Conservation (phyloP, 2,113 vertebrate genomes). For the Sigmodon hispidus region DNA sequence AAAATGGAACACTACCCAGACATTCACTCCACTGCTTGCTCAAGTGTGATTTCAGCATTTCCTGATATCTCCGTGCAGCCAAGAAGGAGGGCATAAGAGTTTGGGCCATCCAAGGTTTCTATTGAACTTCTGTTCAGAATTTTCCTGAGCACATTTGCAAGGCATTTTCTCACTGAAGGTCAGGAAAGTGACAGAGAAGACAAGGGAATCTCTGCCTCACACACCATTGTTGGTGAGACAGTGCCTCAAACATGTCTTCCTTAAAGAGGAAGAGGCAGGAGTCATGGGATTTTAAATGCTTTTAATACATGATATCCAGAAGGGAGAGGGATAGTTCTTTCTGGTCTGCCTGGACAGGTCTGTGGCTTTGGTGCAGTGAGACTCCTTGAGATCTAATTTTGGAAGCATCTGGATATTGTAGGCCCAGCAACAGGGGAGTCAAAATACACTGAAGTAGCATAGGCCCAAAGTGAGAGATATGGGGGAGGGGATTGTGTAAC, state of each 20-base stretch:
- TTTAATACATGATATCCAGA: not conserved
- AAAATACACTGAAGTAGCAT: not conserved
- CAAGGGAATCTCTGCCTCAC: not conserved
- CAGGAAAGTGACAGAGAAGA: not conserved
- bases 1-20: not conserved
- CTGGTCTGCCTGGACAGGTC: not conserved
- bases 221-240: not conserved
- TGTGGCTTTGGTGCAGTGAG: not conserved
- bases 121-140: not conserved
- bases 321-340: not conserved
- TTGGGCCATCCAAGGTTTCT: not conserved
- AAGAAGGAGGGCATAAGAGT: not conserved
- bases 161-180: constrained; percentile 10
- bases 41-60: not conserved
- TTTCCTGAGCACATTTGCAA: not conserved
- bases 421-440: not conserved
- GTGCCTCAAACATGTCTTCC: not conserved
- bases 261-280: not conserved
- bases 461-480: not conserved
- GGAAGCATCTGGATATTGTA: not conserved
- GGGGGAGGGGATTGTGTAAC: not conserved
- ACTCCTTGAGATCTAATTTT: not conserved
- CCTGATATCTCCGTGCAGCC: not conserved
- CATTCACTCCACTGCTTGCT: not conserved
- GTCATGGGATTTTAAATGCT: not conserved